Evolutionary conservation across 2,888 invertebrate genomes (phyloP).

Genomic region (Morpho achilles): DNA sequence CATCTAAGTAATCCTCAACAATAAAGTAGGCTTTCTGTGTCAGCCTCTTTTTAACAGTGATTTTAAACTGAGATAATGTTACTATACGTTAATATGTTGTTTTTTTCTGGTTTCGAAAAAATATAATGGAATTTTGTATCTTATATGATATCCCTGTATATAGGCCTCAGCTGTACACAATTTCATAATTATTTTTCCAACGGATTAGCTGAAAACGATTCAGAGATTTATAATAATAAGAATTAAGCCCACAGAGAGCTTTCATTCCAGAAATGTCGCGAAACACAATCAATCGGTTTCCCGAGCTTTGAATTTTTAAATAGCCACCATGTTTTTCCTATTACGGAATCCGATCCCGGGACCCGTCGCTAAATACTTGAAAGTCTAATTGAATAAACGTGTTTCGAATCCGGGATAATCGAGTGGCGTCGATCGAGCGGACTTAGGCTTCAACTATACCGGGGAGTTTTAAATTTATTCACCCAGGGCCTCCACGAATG

Average conservation of each 20-base stretch:
- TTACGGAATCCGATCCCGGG: slow-evolving; percentile 20
- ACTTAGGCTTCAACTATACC: slow-evolving; percentile 23
- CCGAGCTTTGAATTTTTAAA: slow-evolving; percentile 26
- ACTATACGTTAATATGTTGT: too few species aligned
- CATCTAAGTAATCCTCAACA: too few species aligned
- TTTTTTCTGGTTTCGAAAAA: too few species aligned
- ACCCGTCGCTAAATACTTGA: slow-evolving; percentile 51
- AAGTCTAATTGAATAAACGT: slow-evolving; percentile 66
- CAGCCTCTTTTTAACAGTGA: too few species aligned
- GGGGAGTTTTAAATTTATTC: slow-evolving; percentile 24
- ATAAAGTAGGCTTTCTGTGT: too few species aligned
- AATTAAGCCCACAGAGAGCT: background rate
- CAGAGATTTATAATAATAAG: background rate
- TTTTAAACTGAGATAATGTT: too few species aligned
- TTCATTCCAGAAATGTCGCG: background rate
- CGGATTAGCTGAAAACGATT: too few species aligned
- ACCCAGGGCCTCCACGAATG: slow-evolving; percentile 1
- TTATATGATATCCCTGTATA: too few species aligned
- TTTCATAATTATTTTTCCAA: too few species aligned
- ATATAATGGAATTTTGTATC: too few species aligned
- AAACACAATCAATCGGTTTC: slow-evolving; percentile 4
- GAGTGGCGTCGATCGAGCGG: slow-evolving; percentile 41
- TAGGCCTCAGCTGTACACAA: too few species aligned
- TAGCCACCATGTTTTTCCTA: slow-evolving; percentile 26
- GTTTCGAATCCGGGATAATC: slow-evolving; percentile 54